These are phyloP conservation scores for Saguinus imperator DNA, from an alignment of 2,113 vertebrate species.

Conservation along the genomic window DNA sequence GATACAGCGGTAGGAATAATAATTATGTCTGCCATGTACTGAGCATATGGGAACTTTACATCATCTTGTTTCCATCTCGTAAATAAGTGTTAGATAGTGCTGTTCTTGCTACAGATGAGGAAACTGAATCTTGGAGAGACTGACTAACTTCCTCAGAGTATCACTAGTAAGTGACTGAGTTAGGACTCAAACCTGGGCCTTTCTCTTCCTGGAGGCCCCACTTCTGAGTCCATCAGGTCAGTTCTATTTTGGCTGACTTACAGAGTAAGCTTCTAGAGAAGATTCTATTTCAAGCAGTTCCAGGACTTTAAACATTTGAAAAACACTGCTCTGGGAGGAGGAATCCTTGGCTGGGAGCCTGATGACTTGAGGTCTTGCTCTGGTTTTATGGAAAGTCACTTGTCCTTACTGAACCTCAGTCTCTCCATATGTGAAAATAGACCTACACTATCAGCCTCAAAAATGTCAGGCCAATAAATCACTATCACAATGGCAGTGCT, in stretches of 20 bases:
- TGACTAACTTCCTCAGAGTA: background rate
- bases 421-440: background rate
- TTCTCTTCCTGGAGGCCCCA: no score
- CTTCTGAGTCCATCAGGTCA: background rate
- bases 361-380: background rate
- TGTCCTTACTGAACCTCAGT: background rate
- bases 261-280: background rate
- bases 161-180: background rate
- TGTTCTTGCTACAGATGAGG: background rate
- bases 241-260: background rate
- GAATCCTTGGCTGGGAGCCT: background rate
- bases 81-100: background rate
- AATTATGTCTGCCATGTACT: background rate
- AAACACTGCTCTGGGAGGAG: background rate
- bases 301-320: background rate
- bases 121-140: background rate
- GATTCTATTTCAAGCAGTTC: background rate
- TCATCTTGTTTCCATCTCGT: background rate
- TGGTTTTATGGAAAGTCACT: background rate
- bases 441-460: background rate
- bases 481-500: fast-evolving
- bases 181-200: background rate
- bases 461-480: background rate
- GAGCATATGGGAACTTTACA: background rate
- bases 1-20: background rate